Percentiles rank a stretch among this genome's conserved stretches.
Evolutionary conservation across 1,140 invertebrate species (phyloP).

Genomic region (Archivesica marissinica): DNA sequence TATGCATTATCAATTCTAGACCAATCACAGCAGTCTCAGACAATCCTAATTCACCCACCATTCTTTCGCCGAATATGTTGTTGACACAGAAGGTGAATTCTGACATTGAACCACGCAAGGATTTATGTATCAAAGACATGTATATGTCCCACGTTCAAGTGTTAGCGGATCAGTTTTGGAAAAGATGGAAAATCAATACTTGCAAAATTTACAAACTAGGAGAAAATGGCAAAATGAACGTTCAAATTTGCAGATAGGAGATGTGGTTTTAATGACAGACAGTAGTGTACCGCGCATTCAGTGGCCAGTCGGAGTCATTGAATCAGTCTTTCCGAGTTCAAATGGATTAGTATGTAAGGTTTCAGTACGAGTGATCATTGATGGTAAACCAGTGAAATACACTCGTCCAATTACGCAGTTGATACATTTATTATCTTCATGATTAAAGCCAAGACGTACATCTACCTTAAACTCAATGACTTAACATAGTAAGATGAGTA

Average conservation of each 20-base stretch:
- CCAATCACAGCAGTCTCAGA: neutral
- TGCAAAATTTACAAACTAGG: conserved; percentile 23
- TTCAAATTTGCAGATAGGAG: conserved; percentile 39
- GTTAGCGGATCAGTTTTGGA: conserved; percentile 60
- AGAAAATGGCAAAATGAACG: conserved; percentile 13
- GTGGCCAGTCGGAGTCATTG: conserved; percentile 55
- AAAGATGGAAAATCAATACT: conserved; percentile 56
- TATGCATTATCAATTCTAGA: neutral
- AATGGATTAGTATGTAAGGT: conserved; percentile 47
- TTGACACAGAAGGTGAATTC: neutral
- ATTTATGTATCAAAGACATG: conserved; percentile 18
- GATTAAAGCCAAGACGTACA: too few species aligned
- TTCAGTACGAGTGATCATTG: neutral
- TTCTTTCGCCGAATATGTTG: neutral
- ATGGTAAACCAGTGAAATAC: neutral
- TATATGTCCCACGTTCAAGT: conserved; percentile 29
- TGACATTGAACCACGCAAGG: too few species aligned
- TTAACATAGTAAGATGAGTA: too few species aligned
- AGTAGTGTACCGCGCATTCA: conserved; percentile 5
- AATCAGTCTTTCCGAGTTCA: conserved; percentile 17
- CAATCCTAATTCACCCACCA: neutral
- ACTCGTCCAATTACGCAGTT: conserved; percentile 37
- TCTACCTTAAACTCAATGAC: too few species aligned
- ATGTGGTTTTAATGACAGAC: conserved; percentile 65
- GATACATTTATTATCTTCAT: conserved; percentile 21